Base-by-base conservation (phyloP, 2,113 vertebrate species). In the Myotis yumanensis region DNA sequence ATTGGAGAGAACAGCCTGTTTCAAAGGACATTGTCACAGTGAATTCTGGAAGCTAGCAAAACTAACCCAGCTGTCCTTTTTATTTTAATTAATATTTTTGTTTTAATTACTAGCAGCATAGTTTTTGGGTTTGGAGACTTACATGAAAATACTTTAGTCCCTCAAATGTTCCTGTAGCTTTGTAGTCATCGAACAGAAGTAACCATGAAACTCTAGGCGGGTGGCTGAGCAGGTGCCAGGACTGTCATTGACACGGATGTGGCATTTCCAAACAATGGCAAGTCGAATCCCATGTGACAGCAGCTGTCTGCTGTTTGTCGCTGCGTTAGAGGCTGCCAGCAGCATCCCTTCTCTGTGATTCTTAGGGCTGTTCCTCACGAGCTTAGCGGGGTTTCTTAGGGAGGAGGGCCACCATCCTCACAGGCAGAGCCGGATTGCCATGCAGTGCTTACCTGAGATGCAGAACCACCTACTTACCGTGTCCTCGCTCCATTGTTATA, bases 41-140 rank as follows among this genome's bases (percentile, higher is more conserved):
- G 4, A 71, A 57, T 91, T 94, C 71, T 86, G 86, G 91, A 96
- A 89, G 89, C 96, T 77, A 94, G 93, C 71, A 71, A 79, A 79
- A 96, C 89, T 96, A 96, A 97, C 75, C 59, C 75, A 83, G 51
- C 75, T 84, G 79, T 43, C 76, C 35, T 84, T 75, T 82, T 59
- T 52, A 14, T 66, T 91, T 92, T 69, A 88, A 87, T 28, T 51
- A 57, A 32, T 57, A 37, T 22, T 85, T 93, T 94, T 85, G 85
- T 96, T 96, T 96, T 93, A 87, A 91, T 62, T 32, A 72, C 82
- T 95, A 97, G 85, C 68, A 80, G 40, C 71, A 82, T 93, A 96
- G 92, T 87, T 95, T 94, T 93, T 95, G 92, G 89, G 86, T 97
- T 97, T 94, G 91, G 79, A 92, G 96, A 97, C 79, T 92, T 97